Base-by-base conservation (phyloP, 2,888 invertebrate genomes). In the Eledone cirrhosa region DNA sequence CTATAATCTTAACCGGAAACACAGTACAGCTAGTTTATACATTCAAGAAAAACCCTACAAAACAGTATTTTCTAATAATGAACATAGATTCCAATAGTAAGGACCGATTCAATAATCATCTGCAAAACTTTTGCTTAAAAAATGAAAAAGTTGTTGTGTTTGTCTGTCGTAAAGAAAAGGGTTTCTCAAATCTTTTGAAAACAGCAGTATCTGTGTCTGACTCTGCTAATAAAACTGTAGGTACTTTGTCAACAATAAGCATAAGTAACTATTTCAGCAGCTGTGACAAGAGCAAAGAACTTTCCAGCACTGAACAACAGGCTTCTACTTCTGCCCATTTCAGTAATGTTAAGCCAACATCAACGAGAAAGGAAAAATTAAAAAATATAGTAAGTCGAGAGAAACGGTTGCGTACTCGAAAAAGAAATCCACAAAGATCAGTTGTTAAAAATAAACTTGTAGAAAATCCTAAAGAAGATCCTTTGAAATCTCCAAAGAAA, bases 41-140 rank as follows among this genome's bases (percentile, higher is more conserved):
- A n/a, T 72, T 72, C 31, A 72, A 72, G 72, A 72, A 72, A 72
- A 72, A 1, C 33, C 41, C 72, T 22, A 24, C 72, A 8, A 31
- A 31, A 8, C 72, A 72, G 22, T 72, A 72, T 72, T 72, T 72
- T 33, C 72, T 72, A 2, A 33, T 72, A 31, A 72, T 72, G 72
- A 33, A 72, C 29, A 8, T 41, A 41, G 41, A 41, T 11, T 41
- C 41, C 11, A 13, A 31, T n/a, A 11, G 19, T 33, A n/a, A 72
- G 31, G 31, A 31, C 41, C n/a, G 31, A 19, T 5, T 72, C 4
- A 41, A 41, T 19, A 19, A 27, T 1, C 72, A 31, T 11, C 31
- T 72, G n/a, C 27, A 72, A 22, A 33, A 72, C 7, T 31, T 72
- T 41, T n/a, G 41, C 1, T 72, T 72, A 8, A 72, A 72, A 72